Conservation (phyloP, 2,888 invertebrate genomes). For the Ophion slaviceki region DNA sequence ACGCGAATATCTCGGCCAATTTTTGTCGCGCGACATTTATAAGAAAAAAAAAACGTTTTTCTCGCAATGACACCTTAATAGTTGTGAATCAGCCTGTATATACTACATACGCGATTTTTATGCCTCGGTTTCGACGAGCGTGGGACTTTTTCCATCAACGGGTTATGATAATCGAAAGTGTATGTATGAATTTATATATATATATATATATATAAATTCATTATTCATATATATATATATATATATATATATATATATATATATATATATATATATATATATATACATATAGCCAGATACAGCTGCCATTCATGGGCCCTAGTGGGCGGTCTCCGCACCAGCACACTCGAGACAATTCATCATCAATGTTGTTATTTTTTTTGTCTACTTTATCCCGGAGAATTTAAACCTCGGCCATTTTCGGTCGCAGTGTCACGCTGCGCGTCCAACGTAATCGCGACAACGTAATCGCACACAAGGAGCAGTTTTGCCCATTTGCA, state of each 20-base stretch:
- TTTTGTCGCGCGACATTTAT: too few species aligned
- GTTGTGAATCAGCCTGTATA: neutral
- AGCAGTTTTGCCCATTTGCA: slow-evolving; percentile 4
- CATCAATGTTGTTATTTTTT: slow-evolving; percentile 38
- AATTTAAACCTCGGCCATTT: slow-evolving; percentile 48
- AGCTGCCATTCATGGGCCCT: slow-evolving; percentile 54
- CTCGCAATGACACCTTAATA: neutral
- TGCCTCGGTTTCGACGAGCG: slow-evolving; percentile 47
- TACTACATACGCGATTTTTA: slow-evolving; percentile 33
- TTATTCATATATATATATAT: neutral
- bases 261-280: slow-evolving; percentile 16
- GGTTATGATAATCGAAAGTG: slow-evolving; percentile 68
- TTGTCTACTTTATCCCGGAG: slow-evolving; percentile 28
- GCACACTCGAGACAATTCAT: slow-evolving; percentile 59
- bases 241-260: neutral
- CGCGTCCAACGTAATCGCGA: slow-evolving; percentile 13
- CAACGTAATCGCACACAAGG: too few species aligned
- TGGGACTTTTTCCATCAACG: slow-evolving; percentile 67
- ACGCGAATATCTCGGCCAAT: too few species aligned
- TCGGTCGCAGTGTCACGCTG: slow-evolving; percentile 52
- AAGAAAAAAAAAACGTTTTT: neutral
- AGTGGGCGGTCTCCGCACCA: slow-evolving; percentile 56
- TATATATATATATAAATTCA: neutral
- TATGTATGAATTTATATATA: slow-evolving; percentile 18
- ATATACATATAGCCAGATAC: neutral